Base-by-base conservation (phyloP, 1,140 invertebrate genomes). In the Papilio aristodemus region DNA sequence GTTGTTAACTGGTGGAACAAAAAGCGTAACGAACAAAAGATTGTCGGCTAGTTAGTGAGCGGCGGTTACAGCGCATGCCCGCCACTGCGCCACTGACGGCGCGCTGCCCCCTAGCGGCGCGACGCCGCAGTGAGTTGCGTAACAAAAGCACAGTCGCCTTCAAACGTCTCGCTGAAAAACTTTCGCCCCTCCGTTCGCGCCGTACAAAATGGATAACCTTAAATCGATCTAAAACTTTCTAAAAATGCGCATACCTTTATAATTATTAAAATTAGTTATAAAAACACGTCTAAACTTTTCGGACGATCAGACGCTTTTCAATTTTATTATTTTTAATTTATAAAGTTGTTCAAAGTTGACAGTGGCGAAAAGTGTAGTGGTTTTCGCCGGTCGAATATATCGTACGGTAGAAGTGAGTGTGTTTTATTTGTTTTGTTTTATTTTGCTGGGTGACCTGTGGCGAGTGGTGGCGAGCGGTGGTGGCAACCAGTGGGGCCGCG, bases 141-240 rank as follows among this genome's bases (percentile, higher is more conserved):
- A 91, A 91, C 89, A 86, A 85, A 83, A 85, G 83, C 86, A 86
- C 86, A 89, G 80, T 89, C 84, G 86, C 73, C 81, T 85, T 74
- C 80, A 71, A 79, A 79, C 85, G 79, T 75, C 77, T 72, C 79
- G 78, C 84, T 79, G 83, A 85, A 86, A n/a, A 88, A 89, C 85
- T 88, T 85, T 86, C 79, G 76, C 79, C 68, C 73, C 63, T 78
- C 76, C 76, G 79, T 78, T 72, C 80, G 84, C 80, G 78, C 73
- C 79, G 79, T 71, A 82, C 78, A 77, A 54, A 70, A 87, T 88
- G 88, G 79, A 79, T 69, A 75, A 85, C 68, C 84, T 80, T 69
- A 84, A 83, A 84, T 77, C 79, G 71, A 75, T 71, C 80, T 87
- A 88, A 87, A 84, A 86, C 80, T 89, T 89, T 91, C 76, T 77